A percentile compares a stretch with the other conserved stretches of the same genome.
These are phyloP conservation scores for Poecilia wingei DNA, from an alignment of 2,797 vertebrate species.

Conservation along the genomic window DNA sequence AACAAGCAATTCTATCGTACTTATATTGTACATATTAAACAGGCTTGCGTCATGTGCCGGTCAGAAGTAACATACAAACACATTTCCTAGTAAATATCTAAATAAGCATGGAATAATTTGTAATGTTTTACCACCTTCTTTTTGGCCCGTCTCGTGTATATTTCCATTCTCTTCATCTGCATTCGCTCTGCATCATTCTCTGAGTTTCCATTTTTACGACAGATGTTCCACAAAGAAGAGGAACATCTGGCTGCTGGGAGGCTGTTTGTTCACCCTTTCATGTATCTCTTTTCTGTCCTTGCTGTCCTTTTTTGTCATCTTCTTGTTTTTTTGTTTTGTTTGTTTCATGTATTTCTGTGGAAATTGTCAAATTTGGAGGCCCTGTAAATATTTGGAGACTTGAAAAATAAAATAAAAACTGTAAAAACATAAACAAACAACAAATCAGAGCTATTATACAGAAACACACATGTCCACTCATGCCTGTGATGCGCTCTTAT, in stretches of 20 bases:
- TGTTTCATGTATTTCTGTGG: background rate
- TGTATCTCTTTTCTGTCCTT: conserved; percentile 31
- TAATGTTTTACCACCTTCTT: background rate
- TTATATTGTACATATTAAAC: background rate
- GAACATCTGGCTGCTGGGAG: conserved; percentile 71
- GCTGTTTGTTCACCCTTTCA: conserved; percentile 61
- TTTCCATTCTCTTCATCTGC: background rate
- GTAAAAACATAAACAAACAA: background rate
- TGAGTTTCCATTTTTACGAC: conserved; percentile 33
- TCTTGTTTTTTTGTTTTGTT: conserved; percentile 14
- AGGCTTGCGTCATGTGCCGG: background rate
- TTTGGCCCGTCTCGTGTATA: conserved; percentile 2
- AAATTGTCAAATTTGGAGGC: conserved; percentile 43
- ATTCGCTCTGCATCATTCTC: conserved; percentile 3
- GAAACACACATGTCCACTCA: background rate
- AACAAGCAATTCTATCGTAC: background rate
- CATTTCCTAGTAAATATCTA: background rate
- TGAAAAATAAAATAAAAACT: background rate
- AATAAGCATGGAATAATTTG: background rate
- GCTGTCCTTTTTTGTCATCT: background rate
- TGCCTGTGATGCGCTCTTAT: background rate
- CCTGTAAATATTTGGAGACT: conserved; percentile 3
- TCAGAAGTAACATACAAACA: background rate
- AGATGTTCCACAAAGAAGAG: conserved; percentile 60
- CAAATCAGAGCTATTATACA: background rate